Percentiles rank a stretch among this genome's conserved stretches.
phyloP scores from a whole-genome alignment of 1,140 invertebrate species.

The Sminthurides bifidus region DNA sequence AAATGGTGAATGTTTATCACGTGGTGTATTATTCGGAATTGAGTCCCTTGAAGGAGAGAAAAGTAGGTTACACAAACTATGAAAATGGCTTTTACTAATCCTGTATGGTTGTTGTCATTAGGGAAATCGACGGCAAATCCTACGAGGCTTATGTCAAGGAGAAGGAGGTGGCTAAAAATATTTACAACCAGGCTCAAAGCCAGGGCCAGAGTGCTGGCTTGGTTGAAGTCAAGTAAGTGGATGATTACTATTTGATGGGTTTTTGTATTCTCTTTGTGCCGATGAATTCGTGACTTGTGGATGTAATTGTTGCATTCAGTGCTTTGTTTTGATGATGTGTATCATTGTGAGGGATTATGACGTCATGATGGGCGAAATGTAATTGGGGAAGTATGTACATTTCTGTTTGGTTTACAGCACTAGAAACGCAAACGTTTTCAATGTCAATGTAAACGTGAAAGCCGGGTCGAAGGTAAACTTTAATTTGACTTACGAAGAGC shows the following conservation, averaged over 20 bases:
- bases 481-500: constrained; percentile 53
- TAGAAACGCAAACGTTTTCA: constrained; percentile 52
- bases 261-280: background rate
- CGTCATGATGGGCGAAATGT: background rate
- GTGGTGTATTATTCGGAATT: too few relatives aligned
- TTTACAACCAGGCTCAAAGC: constrained; percentile 48
- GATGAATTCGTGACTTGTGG: background rate
- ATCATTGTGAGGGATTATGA: too few relatives aligned
- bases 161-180: constrained; percentile 51
- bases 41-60: too few relatives aligned
- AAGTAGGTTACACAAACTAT: too few relatives aligned
- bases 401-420: constrained; percentile 38
- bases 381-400: background rate
- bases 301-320: background rate
- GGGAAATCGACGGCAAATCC: constrained; percentile 43
- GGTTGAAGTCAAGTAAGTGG: constrained; percentile 27
- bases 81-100: too few relatives aligned
- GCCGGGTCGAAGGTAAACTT: constrained; percentile 45
- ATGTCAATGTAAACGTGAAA: constrained; percentile 49
- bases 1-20: too few relatives aligned
- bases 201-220: constrained; percentile 47
- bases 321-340: too few relatives aligned
- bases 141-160: constrained; percentile 47
- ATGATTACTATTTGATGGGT: background rate
- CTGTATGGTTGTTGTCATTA: too few relatives aligned